Evolutionary conservation across 2,888 invertebrate species (phyloP).

Genomic region (Agapetus fuscipes): DNA sequence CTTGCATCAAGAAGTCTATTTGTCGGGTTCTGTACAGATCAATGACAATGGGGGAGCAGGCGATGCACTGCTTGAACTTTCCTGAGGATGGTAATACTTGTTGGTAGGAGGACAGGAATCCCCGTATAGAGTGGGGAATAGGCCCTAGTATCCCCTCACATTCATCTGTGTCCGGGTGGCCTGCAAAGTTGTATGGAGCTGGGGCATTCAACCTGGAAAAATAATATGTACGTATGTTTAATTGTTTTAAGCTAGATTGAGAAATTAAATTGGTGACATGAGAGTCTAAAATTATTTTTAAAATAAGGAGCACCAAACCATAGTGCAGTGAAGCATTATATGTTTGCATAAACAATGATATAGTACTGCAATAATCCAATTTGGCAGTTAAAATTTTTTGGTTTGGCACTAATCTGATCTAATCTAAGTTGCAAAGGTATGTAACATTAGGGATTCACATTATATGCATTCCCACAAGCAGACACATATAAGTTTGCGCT

Average conservation of each 20-base stretch:
- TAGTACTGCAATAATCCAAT: no score
- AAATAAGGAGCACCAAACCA: no score
- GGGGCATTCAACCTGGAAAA: slow-evolving; percentile 50
- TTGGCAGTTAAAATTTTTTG: no score
- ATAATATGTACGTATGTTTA: slow-evolving; percentile 1
- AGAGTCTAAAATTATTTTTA: no score
- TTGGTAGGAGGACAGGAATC: slow-evolving; percentile 75
- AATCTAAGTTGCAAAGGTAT: no score
- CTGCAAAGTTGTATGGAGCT: slow-evolving; percentile 47
- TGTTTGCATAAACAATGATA: no score
- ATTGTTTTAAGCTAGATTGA: slow-evolving; percentile 2
- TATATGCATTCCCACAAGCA: no score
- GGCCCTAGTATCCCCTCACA: slow-evolving; percentile 65
- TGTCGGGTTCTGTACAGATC: slow-evolving; percentile 40
- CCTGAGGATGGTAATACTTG: slow-evolving; percentile 76
- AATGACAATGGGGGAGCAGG: slow-evolving; percentile 62
- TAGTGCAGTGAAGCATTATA: no score
- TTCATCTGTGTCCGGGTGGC: slow-evolving; percentile 28
- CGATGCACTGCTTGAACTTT: slow-evolving; percentile 85
- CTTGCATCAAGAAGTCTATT: slow-evolving; percentile 65
- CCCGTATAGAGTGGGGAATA: slow-evolving; percentile 88
- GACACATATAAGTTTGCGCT: no score
- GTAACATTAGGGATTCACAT: no score
- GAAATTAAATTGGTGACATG: no score
- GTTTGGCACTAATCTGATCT: no score